Conservation (phyloP, 2,888 invertebrate genomes). For the Neocrepidodera transversa region DNA sequence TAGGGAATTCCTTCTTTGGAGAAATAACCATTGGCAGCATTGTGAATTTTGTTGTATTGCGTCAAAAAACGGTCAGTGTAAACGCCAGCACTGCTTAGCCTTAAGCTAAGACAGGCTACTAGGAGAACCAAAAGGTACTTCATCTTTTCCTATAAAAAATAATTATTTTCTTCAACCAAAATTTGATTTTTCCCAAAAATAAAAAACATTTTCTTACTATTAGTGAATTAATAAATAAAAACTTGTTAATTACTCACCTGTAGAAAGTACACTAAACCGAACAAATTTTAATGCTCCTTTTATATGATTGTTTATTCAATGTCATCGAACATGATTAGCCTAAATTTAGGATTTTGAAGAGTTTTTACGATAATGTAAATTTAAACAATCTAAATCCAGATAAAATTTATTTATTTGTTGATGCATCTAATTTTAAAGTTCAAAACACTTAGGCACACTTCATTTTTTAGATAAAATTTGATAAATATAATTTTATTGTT, state of each 20-base stretch:
- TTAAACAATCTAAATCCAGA: background rate
- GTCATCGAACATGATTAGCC: background rate
- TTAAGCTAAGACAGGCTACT: background rate
- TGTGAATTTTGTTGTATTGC: constrained; percentile 44
- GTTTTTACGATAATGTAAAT: too few species aligned
- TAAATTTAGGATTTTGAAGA: too few species aligned
- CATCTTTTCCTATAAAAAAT: too few species aligned
- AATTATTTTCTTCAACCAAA: too few species aligned
- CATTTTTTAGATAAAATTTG: too few species aligned
- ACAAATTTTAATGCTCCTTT: background rate
- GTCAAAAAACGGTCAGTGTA: constrained; percentile 41
- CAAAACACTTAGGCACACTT: constrained; percentile 10
- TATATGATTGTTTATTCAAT: constrained; percentile 17
- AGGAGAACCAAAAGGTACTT: constrained; percentile 1
- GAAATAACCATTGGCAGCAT: constrained; percentile 42
- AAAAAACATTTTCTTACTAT: too few species aligned
- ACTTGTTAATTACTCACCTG: too few species aligned
- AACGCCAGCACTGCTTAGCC: constrained; percentile 15
- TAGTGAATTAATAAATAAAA: too few species aligned
- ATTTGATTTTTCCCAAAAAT: too few species aligned
- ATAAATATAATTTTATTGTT: too few species aligned
- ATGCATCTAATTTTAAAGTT: background rate
- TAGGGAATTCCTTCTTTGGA: constrained; percentile 43
- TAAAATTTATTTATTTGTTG: background rate
- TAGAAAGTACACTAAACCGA: too few species aligned